Conservation (phyloP, 2,888 invertebrate species). For the Pseudolycoriella hygida region DNA sequence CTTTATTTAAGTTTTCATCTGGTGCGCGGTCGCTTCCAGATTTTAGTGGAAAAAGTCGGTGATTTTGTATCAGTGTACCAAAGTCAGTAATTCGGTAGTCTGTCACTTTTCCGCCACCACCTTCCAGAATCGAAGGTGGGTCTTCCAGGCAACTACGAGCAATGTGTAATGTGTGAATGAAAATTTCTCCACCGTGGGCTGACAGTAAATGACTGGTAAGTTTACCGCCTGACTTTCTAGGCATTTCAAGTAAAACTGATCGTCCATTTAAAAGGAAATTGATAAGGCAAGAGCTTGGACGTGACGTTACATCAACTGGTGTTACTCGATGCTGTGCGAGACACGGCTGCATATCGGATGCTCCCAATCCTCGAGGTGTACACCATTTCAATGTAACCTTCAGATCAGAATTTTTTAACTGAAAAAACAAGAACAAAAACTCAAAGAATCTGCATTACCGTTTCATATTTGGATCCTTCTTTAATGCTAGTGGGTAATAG, state of each 20-base stretch:
- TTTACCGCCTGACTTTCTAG: conserved; percentile 63
- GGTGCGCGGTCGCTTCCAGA: conserved; percentile 21
- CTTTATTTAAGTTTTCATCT: conserved; percentile 34
- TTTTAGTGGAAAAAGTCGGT: conserved; percentile 57
- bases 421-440: conserved; percentile 5
- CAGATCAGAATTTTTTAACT: conserved; percentile 23
- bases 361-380: conserved; percentile 77
- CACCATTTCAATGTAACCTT: conserved; percentile 82
- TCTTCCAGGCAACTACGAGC: conserved; percentile 79
- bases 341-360: conserved; percentile 63
- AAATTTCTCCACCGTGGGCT: conserved; percentile 90
- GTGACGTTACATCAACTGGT: conserved; percentile 88
- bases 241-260: conserved; percentile 85
- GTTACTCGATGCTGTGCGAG: conserved; percentile 80
- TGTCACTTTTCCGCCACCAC: conserved; percentile 81
- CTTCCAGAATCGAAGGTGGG: conserved; percentile 88
- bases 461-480: conserved; percentile 60
- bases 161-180: conserved; percentile 80
- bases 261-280: conserved; percentile 91
- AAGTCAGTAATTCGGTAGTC: conserved; percentile 81
- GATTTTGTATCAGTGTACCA: conserved; percentile 71
- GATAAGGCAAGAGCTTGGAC: conserved; percentile 92
- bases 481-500: conserved; percentile 38
- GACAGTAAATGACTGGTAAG: conserved; percentile 84
- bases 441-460: conserved; percentile 23